Percentiles rank a stretch among this genome's conserved stretches.
phyloP scores from a whole-genome alignment of 1,140 invertebrate genomes.

The Manduca sexta region DNA sequence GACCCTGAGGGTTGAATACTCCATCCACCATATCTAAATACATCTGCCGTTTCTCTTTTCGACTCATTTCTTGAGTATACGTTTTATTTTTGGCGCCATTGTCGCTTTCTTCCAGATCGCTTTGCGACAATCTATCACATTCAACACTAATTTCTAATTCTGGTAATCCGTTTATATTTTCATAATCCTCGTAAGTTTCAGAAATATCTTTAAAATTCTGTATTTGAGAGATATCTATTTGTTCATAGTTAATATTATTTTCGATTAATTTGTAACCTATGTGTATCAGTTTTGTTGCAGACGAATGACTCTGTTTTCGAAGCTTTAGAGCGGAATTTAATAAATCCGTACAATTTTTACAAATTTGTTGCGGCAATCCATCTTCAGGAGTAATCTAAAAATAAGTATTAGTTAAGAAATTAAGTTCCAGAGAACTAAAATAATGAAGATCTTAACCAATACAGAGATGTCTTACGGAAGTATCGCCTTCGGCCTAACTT shows the following conservation, averaged over 20 bases:
- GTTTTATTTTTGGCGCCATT: background rate
- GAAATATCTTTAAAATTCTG: background rate
- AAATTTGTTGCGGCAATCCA: constrained; percentile 28
- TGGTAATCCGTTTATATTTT: too few relatives aligned
- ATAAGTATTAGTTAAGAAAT: constrained; percentile 1
- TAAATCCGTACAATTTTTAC: constrained; percentile 13
- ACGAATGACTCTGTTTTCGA: constrained; percentile 4
- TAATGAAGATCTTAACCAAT: too few relatives aligned
- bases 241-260: constrained; percentile 3
- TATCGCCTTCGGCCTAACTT: too few relatives aligned
- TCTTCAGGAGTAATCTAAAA: constrained; percentile 25
- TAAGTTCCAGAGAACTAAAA: too few relatives aligned
- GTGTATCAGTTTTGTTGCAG: constrained; percentile 8
- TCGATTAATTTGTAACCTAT: constrained; percentile 6
- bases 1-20: constrained; percentile 5
- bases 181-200: too few relatives aligned
- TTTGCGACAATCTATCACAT: too few relatives aligned
- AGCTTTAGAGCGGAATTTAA: constrained; percentile 13
- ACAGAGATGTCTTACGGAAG: too few relatives aligned
- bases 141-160: too few relatives aligned
- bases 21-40: constrained; percentile 19
- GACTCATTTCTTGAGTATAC: background rate
- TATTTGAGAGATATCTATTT: background rate
- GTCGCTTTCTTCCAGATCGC: background rate
- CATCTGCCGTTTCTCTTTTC: constrained; percentile 10